Conservation (phyloP, 1,140 invertebrate genomes). For the Meteorus sp. region DNA sequence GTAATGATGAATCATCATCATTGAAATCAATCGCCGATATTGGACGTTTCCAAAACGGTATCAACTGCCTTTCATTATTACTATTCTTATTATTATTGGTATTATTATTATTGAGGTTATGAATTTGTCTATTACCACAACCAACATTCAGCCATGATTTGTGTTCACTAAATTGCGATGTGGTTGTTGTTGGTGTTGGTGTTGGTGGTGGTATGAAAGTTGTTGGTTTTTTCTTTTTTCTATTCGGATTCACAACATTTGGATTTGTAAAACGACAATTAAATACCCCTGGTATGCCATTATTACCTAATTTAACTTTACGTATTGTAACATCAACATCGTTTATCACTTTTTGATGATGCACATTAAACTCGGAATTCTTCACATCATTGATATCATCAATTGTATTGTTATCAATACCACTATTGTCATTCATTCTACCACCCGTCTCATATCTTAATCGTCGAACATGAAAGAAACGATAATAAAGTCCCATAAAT, state of each 20-base stretch:
- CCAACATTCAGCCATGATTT: not conserved
- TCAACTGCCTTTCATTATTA: constrained; percentile 50
- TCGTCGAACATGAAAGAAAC: constrained; percentile 71
- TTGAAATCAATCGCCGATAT: constrained; percentile 59
- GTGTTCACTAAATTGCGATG: not conserved
- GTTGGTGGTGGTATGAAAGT: constrained; percentile 80
- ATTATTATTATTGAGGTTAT: constrained; percentile 28
- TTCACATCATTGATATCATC: constrained; percentile 49
- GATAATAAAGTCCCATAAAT: constrained; percentile 86
- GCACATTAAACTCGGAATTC: constrained; percentile 41
- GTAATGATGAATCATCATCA: constrained; percentile 56
- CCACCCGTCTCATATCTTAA: constrained; percentile 69
- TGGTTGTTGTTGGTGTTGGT: no score
- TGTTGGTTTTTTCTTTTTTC: constrained; percentile 89
- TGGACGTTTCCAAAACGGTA: constrained; percentile 81
- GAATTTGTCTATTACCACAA: no score
- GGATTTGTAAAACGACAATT: constrained; percentile 86
- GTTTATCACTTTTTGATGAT: constrained; percentile 46
- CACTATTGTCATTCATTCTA: constrained; percentile 52
- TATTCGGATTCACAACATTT: constrained; percentile 62
- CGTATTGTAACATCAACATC: constrained; percentile 35
- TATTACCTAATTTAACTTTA: constrained; percentile 53
- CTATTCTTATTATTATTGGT: constrained; percentile 38
- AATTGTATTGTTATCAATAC: constrained; percentile 42
- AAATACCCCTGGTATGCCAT: constrained; percentile 81